phyloP scores from a whole-genome alignment of 2,888 invertebrate species.

The Abscondita cerata region DNA sequence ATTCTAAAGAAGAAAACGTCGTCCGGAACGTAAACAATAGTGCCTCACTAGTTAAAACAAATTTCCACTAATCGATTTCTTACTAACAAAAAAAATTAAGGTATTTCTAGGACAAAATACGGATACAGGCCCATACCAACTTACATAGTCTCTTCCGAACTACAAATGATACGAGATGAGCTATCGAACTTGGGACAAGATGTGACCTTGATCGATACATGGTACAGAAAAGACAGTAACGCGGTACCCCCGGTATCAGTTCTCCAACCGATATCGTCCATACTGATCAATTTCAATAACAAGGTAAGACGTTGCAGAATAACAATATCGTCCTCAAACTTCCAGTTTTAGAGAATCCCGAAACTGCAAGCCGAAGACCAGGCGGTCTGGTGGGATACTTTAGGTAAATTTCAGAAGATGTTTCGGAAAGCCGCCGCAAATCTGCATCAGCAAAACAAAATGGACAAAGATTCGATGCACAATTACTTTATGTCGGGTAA shows the following conservation, averaged over 20 bases:
- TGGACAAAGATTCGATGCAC: conserved; percentile 93
- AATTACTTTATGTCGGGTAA: conserved; percentile 99
- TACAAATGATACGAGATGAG: conserved; percentile 86
- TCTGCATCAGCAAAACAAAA: conserved; percentile 82
- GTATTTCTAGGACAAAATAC: conserved; percentile 96
- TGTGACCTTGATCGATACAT: conserved; percentile 83
- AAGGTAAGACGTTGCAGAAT: conserved; percentile 69
- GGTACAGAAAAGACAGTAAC: conserved; percentile 97
- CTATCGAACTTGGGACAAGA: conserved; percentile 83
- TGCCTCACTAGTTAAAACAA: too few species aligned
- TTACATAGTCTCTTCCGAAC: conserved; percentile 89
- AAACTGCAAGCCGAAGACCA: conserved; percentile 97
- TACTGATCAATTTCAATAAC: conserved; percentile 96
- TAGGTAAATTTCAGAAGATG: conserved; percentile 93
- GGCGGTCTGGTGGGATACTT: conserved; percentile 97
- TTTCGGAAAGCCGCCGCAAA: conserved; percentile 90
- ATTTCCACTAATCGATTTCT: background rate
- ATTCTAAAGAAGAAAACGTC: too few species aligned
- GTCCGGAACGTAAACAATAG: too few species aligned
- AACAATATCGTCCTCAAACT: background rate
- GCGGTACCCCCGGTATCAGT: conserved; percentile 95
- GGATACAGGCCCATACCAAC: conserved; percentile 98
- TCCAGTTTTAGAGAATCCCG: conserved; percentile 76
- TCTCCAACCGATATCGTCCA: conserved; percentile 96
- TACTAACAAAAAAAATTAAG: conserved; percentile 55